Conservation (phyloP, 2,797 vertebrate species). For the Acrocephalus scirpaceus region DNA sequence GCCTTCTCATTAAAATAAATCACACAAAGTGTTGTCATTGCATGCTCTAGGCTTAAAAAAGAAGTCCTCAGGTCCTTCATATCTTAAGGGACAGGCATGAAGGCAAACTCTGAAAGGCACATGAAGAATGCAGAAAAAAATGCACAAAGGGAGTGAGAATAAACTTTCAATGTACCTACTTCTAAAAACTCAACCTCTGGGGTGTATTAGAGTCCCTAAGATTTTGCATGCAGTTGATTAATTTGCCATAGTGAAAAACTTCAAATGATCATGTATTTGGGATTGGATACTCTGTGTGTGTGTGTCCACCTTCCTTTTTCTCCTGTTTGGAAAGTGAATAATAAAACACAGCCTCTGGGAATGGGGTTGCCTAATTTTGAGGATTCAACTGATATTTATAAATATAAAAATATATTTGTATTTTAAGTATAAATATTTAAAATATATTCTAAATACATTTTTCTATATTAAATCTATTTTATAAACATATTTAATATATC, state of each 20-base stretch:
- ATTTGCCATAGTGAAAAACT: neutral
- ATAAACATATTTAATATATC: too few relatives aligned
- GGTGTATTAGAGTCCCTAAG: neutral
- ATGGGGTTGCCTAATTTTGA: neutral
- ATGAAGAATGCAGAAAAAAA: neutral
- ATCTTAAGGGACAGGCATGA: neutral
- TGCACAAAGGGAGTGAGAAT: neutral
- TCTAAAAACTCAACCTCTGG: neutral
- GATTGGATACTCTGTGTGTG: neutral
- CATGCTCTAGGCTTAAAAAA: neutral
- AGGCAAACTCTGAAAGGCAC: neutral
- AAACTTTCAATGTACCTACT: neutral
- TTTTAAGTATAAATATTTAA: too few relatives aligned
- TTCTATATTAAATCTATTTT: too few relatives aligned
- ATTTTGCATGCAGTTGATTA: neutral
- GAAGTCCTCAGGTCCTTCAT: neutral
- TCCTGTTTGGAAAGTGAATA: neutral
- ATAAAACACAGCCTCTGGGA: neutral
- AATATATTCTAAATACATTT: too few relatives aligned
- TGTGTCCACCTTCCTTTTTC: neutral
- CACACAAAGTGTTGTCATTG: neutral
- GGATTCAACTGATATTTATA: neutral
- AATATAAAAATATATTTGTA: too few relatives aligned
- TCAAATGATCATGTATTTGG: neutral
- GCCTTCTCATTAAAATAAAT: conserved; percentile 43